Percentiles rank a stretch among this genome's conserved stretches.
phyloP scores from a whole-genome alignment of 2,113 vertebrate genomes.

The Centropus bengalensis region DNA sequence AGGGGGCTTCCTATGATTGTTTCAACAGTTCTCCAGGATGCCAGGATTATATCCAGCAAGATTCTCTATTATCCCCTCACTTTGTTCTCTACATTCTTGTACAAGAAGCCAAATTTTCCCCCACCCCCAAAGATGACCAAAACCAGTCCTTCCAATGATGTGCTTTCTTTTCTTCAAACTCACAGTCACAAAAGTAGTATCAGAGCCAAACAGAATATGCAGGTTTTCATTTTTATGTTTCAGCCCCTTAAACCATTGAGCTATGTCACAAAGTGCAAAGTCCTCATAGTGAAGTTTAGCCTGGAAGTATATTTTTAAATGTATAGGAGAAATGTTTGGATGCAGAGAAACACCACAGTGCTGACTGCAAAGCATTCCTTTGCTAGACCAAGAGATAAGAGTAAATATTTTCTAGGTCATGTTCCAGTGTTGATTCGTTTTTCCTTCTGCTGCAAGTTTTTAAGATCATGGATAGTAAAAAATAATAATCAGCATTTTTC shows the following conservation, averaged over 20 bases:
- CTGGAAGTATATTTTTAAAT: background rate
- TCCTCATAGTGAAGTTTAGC: background rate
- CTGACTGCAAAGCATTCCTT: background rate
- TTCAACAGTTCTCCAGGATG: background rate
- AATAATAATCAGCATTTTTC: background rate
- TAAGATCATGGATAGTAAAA: background rate
- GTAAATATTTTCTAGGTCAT: background rate
- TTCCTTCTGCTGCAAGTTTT: background rate
- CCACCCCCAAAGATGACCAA: background rate
- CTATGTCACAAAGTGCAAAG: background rate
- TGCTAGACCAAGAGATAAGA: background rate
- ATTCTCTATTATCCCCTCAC: background rate
- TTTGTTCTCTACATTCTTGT: background rate
- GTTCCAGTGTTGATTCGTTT: background rate
- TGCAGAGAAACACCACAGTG: background rate
- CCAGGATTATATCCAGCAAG: background rate
- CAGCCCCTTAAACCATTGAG: background rate
- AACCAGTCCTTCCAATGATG: background rate
- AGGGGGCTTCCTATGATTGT: fast-evolving
- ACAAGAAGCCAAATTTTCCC: background rate
- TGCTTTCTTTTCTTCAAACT: background rate
- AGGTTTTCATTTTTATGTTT: background rate
- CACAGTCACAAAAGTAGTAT: background rate
- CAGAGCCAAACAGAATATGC: background rate
- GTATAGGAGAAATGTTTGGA: background rate